phyloP scores from a whole-genome alignment of 2,113 vertebrate genomes.

The Calyptommatus sinebrachiatus region DNA sequence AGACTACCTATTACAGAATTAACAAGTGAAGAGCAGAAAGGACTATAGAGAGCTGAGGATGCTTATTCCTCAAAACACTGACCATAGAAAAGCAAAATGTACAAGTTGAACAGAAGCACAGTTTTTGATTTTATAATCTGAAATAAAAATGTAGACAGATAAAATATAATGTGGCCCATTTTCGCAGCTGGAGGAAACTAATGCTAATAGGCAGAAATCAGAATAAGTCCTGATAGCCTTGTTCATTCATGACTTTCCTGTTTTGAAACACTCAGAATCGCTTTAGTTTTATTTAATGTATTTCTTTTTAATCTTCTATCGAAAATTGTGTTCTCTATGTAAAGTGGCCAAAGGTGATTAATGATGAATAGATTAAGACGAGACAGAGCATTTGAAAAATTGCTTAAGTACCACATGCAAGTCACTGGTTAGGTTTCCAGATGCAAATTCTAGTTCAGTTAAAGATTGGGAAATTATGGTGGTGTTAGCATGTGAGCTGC shows the following conservation, averaged over 20 bases:
- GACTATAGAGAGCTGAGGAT: no score
- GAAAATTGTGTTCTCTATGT: slow-evolving; percentile 79
- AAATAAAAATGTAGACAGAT: not conserved
- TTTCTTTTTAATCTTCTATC: slow-evolving; percentile 80
- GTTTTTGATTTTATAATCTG: not conserved
- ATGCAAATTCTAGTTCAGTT: slow-evolving; percentile 81
- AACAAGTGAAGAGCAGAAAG: no score
- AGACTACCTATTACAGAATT: no score
- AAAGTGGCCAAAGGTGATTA: slow-evolving; percentile 82
- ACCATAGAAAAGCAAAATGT: not conserved
- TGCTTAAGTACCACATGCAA: slow-evolving; percentile 77
- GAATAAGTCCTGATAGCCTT: slow-evolving; percentile 65
- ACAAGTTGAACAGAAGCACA: not conserved
- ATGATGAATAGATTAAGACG: slow-evolving; percentile 82
- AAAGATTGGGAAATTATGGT: slow-evolving; percentile 81
- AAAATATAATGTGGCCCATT: slow-evolving; percentile 15
- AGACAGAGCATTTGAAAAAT: slow-evolving; percentile 83
- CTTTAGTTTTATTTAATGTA: slow-evolving; percentile 77
- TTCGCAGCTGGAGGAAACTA: slow-evolving; percentile 35
- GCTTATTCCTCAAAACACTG: not conserved
- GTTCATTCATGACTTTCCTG: slow-evolving; percentile 64
- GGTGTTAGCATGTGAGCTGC: slow-evolving; percentile 62
- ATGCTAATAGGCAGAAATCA: slow-evolving; percentile 41
- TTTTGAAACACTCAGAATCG: slow-evolving; percentile 69
- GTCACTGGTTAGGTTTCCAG: slow-evolving; percentile 81